Percentiles rank a stretch among this genome's conserved stretches.
phyloP scores from a whole-genome alignment of 2,797 vertebrate genomes.

The Dallia pectoralis region DNA sequence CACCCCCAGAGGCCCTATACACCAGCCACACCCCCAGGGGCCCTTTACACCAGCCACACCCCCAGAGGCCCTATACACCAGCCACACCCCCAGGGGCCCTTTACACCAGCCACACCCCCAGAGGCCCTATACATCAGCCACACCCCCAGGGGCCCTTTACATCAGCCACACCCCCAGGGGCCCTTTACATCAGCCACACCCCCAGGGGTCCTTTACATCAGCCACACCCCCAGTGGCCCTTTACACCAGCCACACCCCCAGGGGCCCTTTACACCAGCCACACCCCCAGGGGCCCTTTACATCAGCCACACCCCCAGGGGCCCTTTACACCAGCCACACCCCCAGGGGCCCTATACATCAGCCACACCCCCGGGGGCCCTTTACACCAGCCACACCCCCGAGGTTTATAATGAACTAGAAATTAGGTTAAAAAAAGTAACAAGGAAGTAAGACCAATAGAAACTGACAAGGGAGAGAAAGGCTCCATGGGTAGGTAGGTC shows the following conservation, averaged over 20 bases:
- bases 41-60: slow-evolving; percentile 7
- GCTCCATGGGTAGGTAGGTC: background rate
- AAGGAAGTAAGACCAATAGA: background rate
- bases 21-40: too few species aligned
- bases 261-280: background rate
- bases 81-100: too few species aligned
- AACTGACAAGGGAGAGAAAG: background rate
- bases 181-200: too few species aligned
- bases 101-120: slow-evolving; percentile 16
- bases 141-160: too few species aligned
- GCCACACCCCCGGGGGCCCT: too few species aligned
- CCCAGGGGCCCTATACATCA: background rate
- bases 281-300: too few species aligned
- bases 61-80: background rate
- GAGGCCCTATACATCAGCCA: too few species aligned
- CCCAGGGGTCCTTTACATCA: background rate
- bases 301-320: too few species aligned
- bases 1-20: slow-evolving; percentile 15
- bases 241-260: too few species aligned
- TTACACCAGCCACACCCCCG: slow-evolving; percentile 13
- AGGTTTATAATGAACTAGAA: background rate
- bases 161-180: slow-evolving; percentile 25
- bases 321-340: slow-evolving; percentile 7
- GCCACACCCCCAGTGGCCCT: slow-evolving; percentile 28
- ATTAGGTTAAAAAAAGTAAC: background rate